Conservation (phyloP, 2,888 invertebrate genomes). For the Dolichopus griseipennis region DNA sequence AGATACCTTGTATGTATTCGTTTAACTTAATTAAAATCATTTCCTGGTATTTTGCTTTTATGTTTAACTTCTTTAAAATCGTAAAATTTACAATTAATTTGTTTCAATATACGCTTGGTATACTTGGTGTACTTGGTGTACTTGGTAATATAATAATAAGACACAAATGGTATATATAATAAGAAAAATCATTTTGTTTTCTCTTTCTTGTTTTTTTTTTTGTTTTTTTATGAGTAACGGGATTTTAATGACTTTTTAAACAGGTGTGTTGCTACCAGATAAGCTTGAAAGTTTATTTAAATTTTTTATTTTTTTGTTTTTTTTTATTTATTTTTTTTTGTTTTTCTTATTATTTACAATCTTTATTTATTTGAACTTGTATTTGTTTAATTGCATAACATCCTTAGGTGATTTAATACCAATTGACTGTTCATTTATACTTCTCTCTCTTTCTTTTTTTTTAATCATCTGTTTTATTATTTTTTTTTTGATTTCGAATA, state of each 20-base stretch:
- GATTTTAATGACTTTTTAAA: not conserved
- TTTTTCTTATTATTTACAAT: not conserved
- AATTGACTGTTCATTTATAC: not conserved
- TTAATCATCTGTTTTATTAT: not conserved
- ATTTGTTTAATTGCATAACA: slow-evolving; percentile 1
- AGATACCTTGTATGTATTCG: too few species aligned
- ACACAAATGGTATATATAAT: not conserved
- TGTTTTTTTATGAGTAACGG: not conserved
- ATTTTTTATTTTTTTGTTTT: not conserved
- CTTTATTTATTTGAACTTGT: not conserved
- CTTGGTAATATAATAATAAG: too few species aligned
- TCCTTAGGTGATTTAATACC: not conserved
- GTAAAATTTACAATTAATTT: too few species aligned
- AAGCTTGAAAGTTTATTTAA: not conserved
- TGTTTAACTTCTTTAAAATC: too few species aligned
- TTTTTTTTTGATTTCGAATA: too few species aligned
- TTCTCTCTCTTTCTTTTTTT: not conserved
- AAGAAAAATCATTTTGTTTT: not conserved
- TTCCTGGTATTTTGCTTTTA: too few species aligned
- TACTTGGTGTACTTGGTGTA: too few species aligned
- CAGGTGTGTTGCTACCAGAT: not conserved
- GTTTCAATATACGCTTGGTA: not conserved
- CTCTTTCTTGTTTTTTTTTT: not conserved
- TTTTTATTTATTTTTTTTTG: not conserved
- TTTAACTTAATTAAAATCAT: too few species aligned